Evolutionary conservation across 1,140 invertebrate species (phyloP).

Genomic region (Meloidogyne floridensis): DNA sequence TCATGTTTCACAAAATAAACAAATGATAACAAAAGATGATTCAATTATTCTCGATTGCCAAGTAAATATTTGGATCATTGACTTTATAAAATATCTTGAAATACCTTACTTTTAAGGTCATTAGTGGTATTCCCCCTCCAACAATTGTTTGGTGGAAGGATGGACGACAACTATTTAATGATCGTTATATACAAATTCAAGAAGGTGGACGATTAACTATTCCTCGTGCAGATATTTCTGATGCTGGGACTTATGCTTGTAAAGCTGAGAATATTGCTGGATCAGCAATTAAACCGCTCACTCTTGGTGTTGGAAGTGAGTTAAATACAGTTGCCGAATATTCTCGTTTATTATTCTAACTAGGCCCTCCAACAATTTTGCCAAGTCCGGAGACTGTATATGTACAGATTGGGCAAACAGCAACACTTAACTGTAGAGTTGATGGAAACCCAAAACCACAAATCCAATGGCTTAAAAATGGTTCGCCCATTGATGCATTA

Average conservation of each 20-base stretch:
- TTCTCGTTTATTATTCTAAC: slow-evolving; percentile 15
- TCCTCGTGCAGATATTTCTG: slow-evolving; percentile 52
- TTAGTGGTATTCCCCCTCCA: slow-evolving; percentile 66
- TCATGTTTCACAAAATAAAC: slow-evolving; percentile 58
- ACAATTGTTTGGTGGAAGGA: slow-evolving; percentile 68
- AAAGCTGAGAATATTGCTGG: slow-evolving; percentile 69
- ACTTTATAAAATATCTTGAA: not conserved
- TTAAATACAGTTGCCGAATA: not conserved
- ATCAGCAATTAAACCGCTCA: slow-evolving; percentile 58
- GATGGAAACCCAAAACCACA: slow-evolving; percentile 63
- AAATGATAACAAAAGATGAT: slow-evolving; percentile 65
- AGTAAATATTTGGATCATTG: slow-evolving; percentile 35
- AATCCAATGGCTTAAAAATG: slow-evolving; percentile 63
- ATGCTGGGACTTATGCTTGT: slow-evolving; percentile 67
- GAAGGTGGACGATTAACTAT: slow-evolving; percentile 45
- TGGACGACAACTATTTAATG: slow-evolving; percentile 55
- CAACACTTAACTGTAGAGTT: slow-evolving; percentile 62
- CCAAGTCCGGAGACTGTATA: slow-evolving; percentile 60
- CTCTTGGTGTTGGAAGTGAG: slow-evolving; percentile 68
- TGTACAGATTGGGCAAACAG: slow-evolving; percentile 67
- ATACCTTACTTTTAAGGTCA: slow-evolving; percentile 9
- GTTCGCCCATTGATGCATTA: slow-evolving; percentile 49
- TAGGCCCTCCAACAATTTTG: slow-evolving; percentile 66
- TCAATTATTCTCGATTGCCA: slow-evolving; percentile 55
- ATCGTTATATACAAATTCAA: slow-evolving; percentile 37